These are phyloP conservation scores for Ramphastos sulfuratus DNA, from an alignment of 2,113 vertebrate genomes.

Conservation along the genomic window DNA sequence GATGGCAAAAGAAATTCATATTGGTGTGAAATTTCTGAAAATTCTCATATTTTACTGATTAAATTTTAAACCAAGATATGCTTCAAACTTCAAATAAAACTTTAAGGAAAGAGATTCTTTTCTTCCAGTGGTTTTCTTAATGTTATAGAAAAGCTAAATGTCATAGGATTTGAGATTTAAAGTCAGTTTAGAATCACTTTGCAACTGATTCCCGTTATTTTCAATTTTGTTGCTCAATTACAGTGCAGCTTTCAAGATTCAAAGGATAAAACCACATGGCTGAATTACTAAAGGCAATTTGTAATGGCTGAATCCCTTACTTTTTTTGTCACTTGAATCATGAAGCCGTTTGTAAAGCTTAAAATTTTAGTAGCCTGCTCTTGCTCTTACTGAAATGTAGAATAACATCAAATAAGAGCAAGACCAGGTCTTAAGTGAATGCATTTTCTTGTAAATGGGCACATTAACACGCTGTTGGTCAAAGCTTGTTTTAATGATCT, in stretches of 20 bases:
- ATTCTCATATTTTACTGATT: neutral
- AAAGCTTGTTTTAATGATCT: conserved; percentile 66
- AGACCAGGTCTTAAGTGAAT: conserved; percentile 72
- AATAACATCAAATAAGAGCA: conserved; percentile 65
- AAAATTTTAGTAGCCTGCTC: conserved; percentile 68
- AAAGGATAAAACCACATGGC: conserved; percentile 29
- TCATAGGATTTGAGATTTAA: conserved; percentile 10
- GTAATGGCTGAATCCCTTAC: conserved; percentile 83
- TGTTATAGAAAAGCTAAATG: conserved; percentile 7
- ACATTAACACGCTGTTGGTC: conserved; percentile 75
- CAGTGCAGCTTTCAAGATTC: conserved; percentile 63
- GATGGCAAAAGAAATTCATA: neutral
- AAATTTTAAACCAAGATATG: conserved; percentile 68
- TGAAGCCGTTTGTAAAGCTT: conserved; percentile 74
- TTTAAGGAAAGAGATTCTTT: neutral
- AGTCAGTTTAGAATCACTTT: conserved; percentile 39
- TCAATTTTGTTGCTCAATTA: conserved; percentile 47
- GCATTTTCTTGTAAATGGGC: conserved; percentile 77
- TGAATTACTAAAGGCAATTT: conserved; percentile 74
- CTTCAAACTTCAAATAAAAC: conserved; percentile 60
- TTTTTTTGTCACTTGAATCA: conserved; percentile 74
- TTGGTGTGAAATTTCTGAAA: neutral
- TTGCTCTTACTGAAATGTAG: conserved; percentile 65
- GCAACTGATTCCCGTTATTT: conserved; percentile 59
- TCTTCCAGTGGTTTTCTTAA: neutral